Evolutionary conservation across 2,888 invertebrate genomes (phyloP), one percentile per base, ranked within the genome.

Genomic region (Ophioninae sp.): DNA sequence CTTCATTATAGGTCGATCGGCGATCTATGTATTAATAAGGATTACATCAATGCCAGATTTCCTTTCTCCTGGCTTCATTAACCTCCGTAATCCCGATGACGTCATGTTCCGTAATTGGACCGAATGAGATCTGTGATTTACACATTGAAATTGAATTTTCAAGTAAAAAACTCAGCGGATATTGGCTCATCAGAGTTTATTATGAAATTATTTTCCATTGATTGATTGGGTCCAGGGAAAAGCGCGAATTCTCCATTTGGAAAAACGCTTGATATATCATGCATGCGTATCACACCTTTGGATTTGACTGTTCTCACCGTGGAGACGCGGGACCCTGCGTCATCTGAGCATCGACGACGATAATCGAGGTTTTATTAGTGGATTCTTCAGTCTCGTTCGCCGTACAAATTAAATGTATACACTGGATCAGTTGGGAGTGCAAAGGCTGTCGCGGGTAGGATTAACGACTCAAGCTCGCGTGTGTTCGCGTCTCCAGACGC

Each of bases 361-460:
- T 50, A 13, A 13, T 50, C 17, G 17, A 50, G 17, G 50, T 50
- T 17, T 50, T 6, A 50, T 50, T 17, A 3, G 50, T 10, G 59
- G 81, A 85, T 86, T 86, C 86, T 87, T 88, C 81, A 86, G 57
- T 76, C 85, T 84, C 85, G 79, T 78, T 85, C 70, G 74, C 84
- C 44, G n/a, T 44, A 7, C 23, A 62, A 17, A 73, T 50, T 17
- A 50, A 50, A 50, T 50, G 17, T 10, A 17, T 17, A 50, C 6
- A 17, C 2, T 17, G 50, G 17, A 50, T 50, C 17, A 6, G 44
- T 20, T 2, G 37, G 21, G 73, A 50, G 68, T 77, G 44, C 44
- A 67, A 83, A 84, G 85, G 84, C 77, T 85, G 85, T 85, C 79
- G 75, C 81, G 68, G 17, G 59, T 56, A 85, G 86, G 84, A 87